Percentiles rank a stretch among this genome's conserved stretches.
Conservation (phyloP, 2,797 vertebrate species). For the Alcedo quadribrachys region DNA sequence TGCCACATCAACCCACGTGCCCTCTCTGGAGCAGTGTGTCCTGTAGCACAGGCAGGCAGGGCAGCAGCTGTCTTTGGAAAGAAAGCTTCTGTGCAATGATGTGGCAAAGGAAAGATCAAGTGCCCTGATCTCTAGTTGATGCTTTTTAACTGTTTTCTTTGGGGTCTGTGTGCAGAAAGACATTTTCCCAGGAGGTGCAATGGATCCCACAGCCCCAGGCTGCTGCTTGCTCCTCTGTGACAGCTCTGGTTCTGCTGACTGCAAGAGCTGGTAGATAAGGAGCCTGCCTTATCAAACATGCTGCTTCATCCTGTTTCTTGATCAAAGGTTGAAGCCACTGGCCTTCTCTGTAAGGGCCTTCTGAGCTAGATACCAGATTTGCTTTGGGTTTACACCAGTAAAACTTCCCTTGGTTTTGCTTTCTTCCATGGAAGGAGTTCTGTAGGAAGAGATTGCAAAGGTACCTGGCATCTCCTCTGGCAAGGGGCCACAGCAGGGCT, state of each 20-base stretch:
- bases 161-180: neutral
- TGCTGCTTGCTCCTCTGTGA: neutral
- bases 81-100: neutral
- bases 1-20: rapidly evolving
- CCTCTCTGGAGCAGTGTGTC: neutral
- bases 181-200: neutral
- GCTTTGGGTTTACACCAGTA: neutral
- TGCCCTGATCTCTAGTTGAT: neutral
- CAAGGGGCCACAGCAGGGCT: neutral
- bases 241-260: neutral
- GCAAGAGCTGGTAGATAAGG: neutral
- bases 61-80: neutral
- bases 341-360: neutral
- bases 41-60: neutral
- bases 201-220: neutral
- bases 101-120: neutral
- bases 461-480: neutral
- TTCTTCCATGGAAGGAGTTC: neutral
- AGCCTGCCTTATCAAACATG: neutral
- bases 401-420: neutral
- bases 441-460: neutral
- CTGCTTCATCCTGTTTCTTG: neutral
- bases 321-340: neutral
- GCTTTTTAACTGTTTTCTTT: neutral
- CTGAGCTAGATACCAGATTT: neutral